Evolutionary conservation across 2,888 invertebrate species (phyloP).

Genomic region (Lepetodrilus schrolli): DNA sequence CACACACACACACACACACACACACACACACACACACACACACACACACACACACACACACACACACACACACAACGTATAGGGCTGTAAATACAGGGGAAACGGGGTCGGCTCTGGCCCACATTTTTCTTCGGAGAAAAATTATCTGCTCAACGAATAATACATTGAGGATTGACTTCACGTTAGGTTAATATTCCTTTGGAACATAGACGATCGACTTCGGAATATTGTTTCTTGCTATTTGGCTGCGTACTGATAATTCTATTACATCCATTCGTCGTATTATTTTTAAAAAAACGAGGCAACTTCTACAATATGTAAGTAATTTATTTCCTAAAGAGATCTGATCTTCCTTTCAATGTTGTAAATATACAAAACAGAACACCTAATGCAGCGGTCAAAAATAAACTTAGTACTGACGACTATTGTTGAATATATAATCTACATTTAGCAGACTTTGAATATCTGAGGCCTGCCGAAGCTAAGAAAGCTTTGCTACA

Average conservation of each 20-base stretch:
- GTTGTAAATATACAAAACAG: slow-evolving; percentile 24
- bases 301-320: background rate
- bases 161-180: no score
- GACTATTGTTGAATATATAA: slow-evolving; percentile 2
- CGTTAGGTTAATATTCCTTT: no score
- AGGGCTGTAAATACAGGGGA: background rate
- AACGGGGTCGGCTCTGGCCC: no score
- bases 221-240: no score
- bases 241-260: background rate
- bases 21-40: background rate
- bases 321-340: slow-evolving; percentile 21
- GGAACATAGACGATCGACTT: no score
- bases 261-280: background rate
- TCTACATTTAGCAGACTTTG: background rate
- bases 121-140: background rate
- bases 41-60: background rate
- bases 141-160: background rate
- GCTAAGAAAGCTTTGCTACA: background rate
- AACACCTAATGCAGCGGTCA: slow-evolving; percentile 15
- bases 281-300: background rate
- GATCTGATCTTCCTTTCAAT: slow-evolving; percentile 18
- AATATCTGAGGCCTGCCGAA: background rate
- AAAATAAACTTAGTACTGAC: slow-evolving; percentile 5
- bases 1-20: background rate
- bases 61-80: background rate